Percentiles rank a stretch among this genome's conserved stretches.
These are phyloP conservation scores for Mylabris phalerata DNA, from an alignment of 1,140 invertebrate genomes.

Conservation along the genomic window DNA sequence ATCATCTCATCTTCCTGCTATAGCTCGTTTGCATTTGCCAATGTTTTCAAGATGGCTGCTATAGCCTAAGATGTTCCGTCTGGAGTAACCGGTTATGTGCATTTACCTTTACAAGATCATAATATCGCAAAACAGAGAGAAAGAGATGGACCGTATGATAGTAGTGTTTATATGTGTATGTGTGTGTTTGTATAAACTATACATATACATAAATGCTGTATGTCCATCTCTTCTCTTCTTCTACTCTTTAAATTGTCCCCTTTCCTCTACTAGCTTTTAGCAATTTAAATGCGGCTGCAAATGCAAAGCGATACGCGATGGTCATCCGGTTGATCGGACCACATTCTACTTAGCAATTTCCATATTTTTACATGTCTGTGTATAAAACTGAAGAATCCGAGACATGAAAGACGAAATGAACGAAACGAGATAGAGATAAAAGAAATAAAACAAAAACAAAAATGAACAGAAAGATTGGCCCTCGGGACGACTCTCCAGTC, in stretches of 20 bases:
- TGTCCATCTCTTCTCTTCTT: background rate
- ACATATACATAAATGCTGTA: too few relatives aligned
- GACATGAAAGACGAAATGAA: constrained; percentile 2
- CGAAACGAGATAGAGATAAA: too few relatives aligned
- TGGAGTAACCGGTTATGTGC: constrained; percentile 39
- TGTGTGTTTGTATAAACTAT: too few relatives aligned
- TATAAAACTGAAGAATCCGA: constrained; percentile 32
- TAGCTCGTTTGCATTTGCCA: constrained; percentile 10
- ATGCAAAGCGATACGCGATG: constrained; percentile 37
- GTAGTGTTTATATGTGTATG: constrained; percentile 7
- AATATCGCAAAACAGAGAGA: constrained; percentile 35
- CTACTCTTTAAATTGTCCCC: constrained; percentile 33
- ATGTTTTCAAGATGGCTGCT: constrained; percentile 33
- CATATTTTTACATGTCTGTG: constrained; percentile 40
- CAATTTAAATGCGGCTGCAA: constrained; percentile 42
- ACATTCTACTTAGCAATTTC: constrained; percentile 38
- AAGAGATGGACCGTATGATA: constrained; percentile 20
- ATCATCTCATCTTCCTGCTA: background rate
- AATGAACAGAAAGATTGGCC: too few relatives aligned
- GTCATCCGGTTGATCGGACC: constrained; percentile 31
- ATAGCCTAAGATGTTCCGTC: constrained; percentile 20
- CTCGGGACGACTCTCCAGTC: too few relatives aligned
- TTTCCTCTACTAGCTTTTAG: constrained; percentile 30
- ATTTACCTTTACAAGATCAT: constrained; percentile 41
- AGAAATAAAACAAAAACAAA: too few relatives aligned